These are phyloP conservation scores for Pungitius pungitius DNA, from an alignment of 2,113 vertebrate species.

Conservation along the genomic window DNA sequence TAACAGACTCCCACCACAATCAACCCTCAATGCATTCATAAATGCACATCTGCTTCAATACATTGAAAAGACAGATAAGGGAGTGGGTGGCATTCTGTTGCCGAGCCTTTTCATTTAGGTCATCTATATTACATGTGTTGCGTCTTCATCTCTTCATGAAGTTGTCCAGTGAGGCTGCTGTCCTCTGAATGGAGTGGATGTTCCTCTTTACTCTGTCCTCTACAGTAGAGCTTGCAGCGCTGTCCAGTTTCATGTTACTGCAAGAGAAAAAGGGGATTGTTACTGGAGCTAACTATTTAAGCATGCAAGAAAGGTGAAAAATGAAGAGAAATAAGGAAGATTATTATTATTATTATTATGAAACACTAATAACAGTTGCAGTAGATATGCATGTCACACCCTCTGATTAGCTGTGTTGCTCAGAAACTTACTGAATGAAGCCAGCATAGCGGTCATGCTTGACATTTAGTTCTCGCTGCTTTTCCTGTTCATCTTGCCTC, in stretches of 20 bases:
- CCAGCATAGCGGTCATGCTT: conserved; percentile 79
- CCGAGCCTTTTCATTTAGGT: background rate
- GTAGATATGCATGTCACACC: background rate
- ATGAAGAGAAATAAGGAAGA: background rate
- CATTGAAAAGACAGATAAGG: background rate
- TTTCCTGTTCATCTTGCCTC: conserved; percentile 86
- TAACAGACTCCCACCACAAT: background rate
- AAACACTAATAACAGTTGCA: background rate
- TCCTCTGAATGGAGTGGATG: conserved; percentile 95
- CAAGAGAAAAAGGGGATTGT: conserved; percentile 4
- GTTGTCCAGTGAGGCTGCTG: conserved; percentile 89
- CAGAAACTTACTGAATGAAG: conserved; percentile 90
- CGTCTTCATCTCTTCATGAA: conserved; percentile 90
- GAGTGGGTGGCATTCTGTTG: background rate
- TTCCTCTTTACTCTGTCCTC: conserved; percentile 96
- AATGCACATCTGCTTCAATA: background rate
- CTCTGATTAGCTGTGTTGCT: background rate
- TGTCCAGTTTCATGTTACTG: conserved; percentile 93
- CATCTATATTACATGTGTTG: background rate
- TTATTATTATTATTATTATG: background rate
- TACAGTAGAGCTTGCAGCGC: conserved; percentile 87
- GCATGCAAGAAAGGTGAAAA: background rate
- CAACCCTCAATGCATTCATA: background rate
- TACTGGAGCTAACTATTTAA: conserved; percentile 1
- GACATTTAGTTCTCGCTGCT: conserved; percentile 72